These are phyloP conservation scores for Pyxicephalus adspersus DNA, from an alignment of 2,113 vertebrate species.

Conservation along the genomic window DNA sequence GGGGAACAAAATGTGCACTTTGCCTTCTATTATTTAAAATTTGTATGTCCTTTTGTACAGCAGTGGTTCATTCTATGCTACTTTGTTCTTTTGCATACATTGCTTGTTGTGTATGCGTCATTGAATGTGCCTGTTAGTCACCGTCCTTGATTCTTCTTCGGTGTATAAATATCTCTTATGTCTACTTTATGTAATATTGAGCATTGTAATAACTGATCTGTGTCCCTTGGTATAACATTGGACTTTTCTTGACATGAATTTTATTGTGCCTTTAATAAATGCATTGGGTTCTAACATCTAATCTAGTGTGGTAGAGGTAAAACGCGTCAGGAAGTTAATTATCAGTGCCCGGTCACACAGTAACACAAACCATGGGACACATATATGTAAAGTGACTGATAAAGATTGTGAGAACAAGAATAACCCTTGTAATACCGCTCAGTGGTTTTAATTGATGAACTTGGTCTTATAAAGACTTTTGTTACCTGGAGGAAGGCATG, in stretches of 20 bases:
- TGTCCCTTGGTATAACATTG: neutral
- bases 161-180: neutral
- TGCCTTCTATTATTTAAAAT: neutral
- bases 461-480: neutral
- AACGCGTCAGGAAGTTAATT: conserved; percentile 23
- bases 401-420: neutral
- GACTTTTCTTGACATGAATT: neutral
- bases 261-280: neutral
- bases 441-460: neutral
- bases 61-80: neutral
- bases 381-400: conserved; percentile 21
- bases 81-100: neutral
- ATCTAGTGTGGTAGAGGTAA: conserved; percentile 16
- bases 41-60: too few relatives aligned
- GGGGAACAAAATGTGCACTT: too few relatives aligned
- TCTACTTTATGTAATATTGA: neutral
- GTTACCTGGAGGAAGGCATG: too few relatives aligned
- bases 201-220: neutral
- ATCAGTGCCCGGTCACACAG: conserved; percentile 27
- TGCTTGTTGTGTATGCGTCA: neutral
- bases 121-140: conserved; percentile 2
- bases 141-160: conserved; percentile 8
- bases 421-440: neutral
- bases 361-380: conserved; percentile 11
- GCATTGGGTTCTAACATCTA: neutral